phyloP scores from a whole-genome alignment of 2,888 invertebrate species.

The Dusona sp. region DNA sequence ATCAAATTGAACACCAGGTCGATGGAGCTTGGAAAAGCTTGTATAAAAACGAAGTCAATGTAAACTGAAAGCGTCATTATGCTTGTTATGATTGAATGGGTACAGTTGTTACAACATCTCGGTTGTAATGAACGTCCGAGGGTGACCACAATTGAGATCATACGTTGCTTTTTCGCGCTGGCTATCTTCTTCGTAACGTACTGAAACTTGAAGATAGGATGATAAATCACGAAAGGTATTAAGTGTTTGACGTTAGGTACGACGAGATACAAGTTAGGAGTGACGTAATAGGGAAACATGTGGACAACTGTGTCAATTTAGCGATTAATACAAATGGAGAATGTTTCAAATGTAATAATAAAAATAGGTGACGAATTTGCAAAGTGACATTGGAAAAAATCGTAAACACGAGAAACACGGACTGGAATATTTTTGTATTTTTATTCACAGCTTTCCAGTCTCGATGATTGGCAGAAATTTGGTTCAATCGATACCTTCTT shows the following conservation, averaged over 20 bases:
- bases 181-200: constrained; percentile 34
- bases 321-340: constrained; percentile 35
- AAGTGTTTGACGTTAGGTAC: constrained; percentile 8
- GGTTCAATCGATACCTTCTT: background rate
- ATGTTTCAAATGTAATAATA: background rate
- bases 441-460: background rate
- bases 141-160: constrained; percentile 55
- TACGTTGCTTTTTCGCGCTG: constrained; percentile 17
- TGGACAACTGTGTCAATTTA: constrained; percentile 48
- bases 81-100: constrained; percentile 76
- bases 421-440: background rate
- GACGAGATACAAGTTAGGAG: constrained; percentile 1
- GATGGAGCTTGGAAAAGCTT: background rate
- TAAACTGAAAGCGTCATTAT: constrained; percentile 69
- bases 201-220: constrained; percentile 19
- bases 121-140: constrained; percentile 69
- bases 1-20: too few relatives aligned
- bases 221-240: constrained; percentile 44
- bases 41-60: constrained; percentile 21
- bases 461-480: background rate
- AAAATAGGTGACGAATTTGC: constrained; percentile 6
- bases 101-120: constrained; percentile 72
- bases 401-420: background rate
- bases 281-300: constrained; percentile 7
- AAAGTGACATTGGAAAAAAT: background rate